phyloP scores from a whole-genome alignment of 2,113 vertebrate genomes.

The Hydrolagus affinis region DNA sequence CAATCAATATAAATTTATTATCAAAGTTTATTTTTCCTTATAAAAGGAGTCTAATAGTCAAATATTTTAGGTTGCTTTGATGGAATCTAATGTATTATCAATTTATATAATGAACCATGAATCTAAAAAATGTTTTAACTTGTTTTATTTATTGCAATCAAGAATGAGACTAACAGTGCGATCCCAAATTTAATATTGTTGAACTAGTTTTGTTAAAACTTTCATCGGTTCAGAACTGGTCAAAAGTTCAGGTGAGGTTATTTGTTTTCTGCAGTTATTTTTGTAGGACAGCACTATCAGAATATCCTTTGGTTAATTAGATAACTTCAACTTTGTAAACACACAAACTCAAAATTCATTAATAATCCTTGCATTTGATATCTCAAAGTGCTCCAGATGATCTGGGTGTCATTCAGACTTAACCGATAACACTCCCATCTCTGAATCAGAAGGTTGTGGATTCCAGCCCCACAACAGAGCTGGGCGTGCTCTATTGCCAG shows the following conservation, averaged over 20 bases:
- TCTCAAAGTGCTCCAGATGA: no score
- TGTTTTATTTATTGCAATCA: conserved; percentile 7
- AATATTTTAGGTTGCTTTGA: conserved; percentile 26
- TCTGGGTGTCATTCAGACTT: no score
- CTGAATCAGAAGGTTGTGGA: no score
- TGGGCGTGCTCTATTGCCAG: no score
- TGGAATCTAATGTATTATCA: conserved; percentile 21
- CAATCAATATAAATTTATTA: conserved; percentile 2
- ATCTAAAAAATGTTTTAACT: background rate
- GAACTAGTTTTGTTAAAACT: conserved; percentile 3
- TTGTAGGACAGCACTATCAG: background rate
- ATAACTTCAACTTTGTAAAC: background rate
- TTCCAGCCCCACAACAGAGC: no score
- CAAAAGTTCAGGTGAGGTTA: conserved; percentile 21
- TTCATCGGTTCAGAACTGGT: background rate
- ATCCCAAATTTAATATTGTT: conserved; percentile 19
- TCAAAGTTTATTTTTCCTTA: background rate
- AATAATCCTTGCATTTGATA: background rate
- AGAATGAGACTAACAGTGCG: background rate
- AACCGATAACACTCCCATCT: no score
- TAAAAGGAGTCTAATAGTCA: conserved; percentile 14
- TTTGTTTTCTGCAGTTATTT: conserved; percentile 1
- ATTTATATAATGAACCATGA: conserved; percentile 6
- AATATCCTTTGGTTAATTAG: background rate
- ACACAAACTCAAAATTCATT: conserved; percentile 1